Evolutionary conservation across 2,888 invertebrate species (phyloP).

Genomic region (Hybos culiciformis): DNA sequence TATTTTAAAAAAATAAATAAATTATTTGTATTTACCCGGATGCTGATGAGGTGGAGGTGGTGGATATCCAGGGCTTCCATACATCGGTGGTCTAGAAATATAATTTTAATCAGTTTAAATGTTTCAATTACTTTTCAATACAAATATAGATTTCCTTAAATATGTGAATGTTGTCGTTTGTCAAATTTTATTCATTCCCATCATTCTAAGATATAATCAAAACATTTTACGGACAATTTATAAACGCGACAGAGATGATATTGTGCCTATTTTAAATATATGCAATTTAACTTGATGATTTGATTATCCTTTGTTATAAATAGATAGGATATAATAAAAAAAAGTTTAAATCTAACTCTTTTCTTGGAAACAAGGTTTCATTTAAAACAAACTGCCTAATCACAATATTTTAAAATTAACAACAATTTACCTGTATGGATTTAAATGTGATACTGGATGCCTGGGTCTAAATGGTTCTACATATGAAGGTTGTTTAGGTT

Average conservation of each 20-base stretch:
- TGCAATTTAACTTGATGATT: no score
- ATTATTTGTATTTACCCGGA: not conserved
- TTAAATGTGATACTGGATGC: slow-evolving; percentile 15
- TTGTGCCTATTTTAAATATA: no score
- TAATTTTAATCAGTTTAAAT: not conserved
- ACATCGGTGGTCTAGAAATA: slow-evolving; percentile 25
- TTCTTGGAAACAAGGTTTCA: no score
- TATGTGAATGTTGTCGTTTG: no score
- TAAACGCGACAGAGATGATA: no score
- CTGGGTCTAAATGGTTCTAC: not conserved
- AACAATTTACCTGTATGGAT: slow-evolving; percentile 26
- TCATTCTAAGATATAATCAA: no score
- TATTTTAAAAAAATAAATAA: not conserved
- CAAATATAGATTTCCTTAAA: not conserved
- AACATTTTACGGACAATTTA: no score
- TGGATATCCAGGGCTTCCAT: slow-evolving; percentile 30
- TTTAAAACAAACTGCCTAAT: no score
- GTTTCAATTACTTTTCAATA: not conserved
- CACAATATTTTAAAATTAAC: not conserved
- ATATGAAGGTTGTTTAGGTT: slow-evolving; percentile 13
- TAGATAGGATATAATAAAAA: no score
- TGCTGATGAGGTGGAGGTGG: slow-evolving; percentile 18
- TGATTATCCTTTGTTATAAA: no score
- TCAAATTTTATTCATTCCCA: no score
- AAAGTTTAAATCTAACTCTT: no score